Conservation (phyloP, 2,888 invertebrate species). For the Drosophila pegasa region DNA sequence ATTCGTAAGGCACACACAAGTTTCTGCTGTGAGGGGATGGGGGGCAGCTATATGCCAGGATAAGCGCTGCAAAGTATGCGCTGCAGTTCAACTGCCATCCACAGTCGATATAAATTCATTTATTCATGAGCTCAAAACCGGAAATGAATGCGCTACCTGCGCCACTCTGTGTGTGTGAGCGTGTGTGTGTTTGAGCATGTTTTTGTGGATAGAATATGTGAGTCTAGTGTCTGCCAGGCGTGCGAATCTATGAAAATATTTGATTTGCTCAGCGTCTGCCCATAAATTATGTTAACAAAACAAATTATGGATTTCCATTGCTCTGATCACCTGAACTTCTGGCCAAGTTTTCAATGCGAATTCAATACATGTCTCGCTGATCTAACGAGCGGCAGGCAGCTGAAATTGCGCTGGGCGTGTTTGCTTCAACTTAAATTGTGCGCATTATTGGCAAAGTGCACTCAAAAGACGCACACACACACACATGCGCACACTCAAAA, state of each 20-base stretch:
- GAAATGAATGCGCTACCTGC: conserved; percentile 69
- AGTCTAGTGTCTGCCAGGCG: conserved; percentile 40
- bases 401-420: conserved; percentile 50
- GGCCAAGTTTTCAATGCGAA: conserved; percentile 27
- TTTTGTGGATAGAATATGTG: conserved; percentile 54
- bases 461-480: conserved; percentile 53
- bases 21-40: conserved; percentile 1
- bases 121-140: conserved; percentile 75
- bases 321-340: conserved; percentile 46
- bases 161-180: not conserved
- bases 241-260: conserved; percentile 55
- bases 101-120: conserved; percentile 79
- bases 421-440: conserved; percentile 76
- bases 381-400: conserved; percentile 18
- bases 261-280: conserved; percentile 41
- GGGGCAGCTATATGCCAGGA: conserved; percentile 24
- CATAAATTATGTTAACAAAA: conserved; percentile 47
- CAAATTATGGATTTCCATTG: not conserved
- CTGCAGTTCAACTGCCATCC: conserved; percentile 66
- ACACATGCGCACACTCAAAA: conserved; percentile 19
- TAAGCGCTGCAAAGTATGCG: conserved; percentile 59
- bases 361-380: conserved; percentile 37
- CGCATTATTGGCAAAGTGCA: conserved; percentile 80
- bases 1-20: conserved; percentile 38
- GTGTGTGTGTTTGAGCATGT: conserved; percentile 15